Base-by-base conservation (phyloP, 2,113 vertebrate genomes). In the Meleagris gallopavo region DNA sequence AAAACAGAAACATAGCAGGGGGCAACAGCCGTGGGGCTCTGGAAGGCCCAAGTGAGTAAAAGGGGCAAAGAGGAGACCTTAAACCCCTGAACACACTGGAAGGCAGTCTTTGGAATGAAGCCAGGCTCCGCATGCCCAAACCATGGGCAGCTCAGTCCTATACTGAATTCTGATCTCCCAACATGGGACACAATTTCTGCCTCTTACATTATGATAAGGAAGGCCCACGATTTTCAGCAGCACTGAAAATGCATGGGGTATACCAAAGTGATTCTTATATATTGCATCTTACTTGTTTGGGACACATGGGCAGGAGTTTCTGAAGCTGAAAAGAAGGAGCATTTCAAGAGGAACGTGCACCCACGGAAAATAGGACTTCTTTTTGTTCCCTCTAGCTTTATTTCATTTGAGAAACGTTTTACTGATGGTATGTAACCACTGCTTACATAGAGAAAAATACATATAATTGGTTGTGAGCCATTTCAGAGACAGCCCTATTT, bases 1-100 rank as follows among this genome's bases (percentile, higher is more conserved):
- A 92, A 96, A 95, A 95, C 24, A 94, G 90, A 95, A 97, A 90
- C 90, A 94, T 4, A 84, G 90, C 92, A 80, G 0, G 3, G 77
- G 86, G 93, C 90, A 94, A 60, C 83, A 86, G 70, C 72, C 90
- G 34, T 11, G 21, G 85, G 91, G 93, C 66, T 90, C 80, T 88
- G 90, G 54, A 93, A 94, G 86, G 66, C 80, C 81, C 91, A 79
- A 66, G 40, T 5, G n/a, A 82, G 90, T 25, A 65, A 16, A 69
- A 88, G 83, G 93, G 92, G 62, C 86, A 94, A 90, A 95, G 80
- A 48, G 77, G 75, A 88, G 73, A 62, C 83, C 92, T 95, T 58
- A 2, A 75, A 58, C 36, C 83, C 86, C 85, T 5, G 70, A 36
- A 34, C 9, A 32, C 5, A 0, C 57, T 94, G 92, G 77, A 88